Evolutionary conservation across 2,113 vertebrate genomes (phyloP), one percentile per base, ranked within the genome.

Genomic region (Heteronetta atricapilla): DNA sequence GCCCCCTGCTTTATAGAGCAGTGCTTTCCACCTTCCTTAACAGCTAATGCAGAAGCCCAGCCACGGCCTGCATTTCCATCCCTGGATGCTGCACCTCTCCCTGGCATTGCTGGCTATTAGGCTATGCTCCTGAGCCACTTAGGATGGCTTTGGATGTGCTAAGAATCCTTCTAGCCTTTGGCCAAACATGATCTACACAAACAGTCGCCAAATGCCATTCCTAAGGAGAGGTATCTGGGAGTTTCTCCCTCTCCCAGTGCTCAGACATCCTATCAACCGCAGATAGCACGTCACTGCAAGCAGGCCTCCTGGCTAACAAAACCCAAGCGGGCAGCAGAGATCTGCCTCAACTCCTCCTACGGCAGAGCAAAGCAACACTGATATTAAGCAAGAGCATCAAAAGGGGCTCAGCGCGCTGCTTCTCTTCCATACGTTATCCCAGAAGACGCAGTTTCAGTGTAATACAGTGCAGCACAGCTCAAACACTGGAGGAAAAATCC

Each of bases 321-420:
- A 44, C 4, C 28, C 42, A 36, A 11, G 14, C 0, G 1, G 25
- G 42, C 23, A 82, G 67, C 36, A 86, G 36, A 77, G 33, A 77
- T 40, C 68, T 82, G 53, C 67, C 29, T 76, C 36, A 18, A 20
- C 1, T 36, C 17, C 19, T 85, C 8, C 55, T 42, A 23, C 6
- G 44, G 28, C 9, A 19, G 17, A 5, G 33, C 15, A 56, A 20
- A 67, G 34, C n/a, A 85, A 72, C 21, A 11, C 17, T 8, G 34
- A 16, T 2, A 13, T 1, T 8, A 48, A 66, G 16, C 17, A 62
- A n/a, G 12, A 42, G 36, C 0, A 4, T 13, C 2, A 1, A 15
- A 31, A 69, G 56, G 8, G 26, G 62, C 60, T 72, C 77, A 75
- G 36, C 16, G 50, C 78, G 28, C 58, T 58, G 34, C 3, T 2